Evolutionary conservation across 1,140 invertebrate genomes (phyloP), one percentile per base, ranked within the genome.

Genomic region (Drosophila suzukii): DNA sequence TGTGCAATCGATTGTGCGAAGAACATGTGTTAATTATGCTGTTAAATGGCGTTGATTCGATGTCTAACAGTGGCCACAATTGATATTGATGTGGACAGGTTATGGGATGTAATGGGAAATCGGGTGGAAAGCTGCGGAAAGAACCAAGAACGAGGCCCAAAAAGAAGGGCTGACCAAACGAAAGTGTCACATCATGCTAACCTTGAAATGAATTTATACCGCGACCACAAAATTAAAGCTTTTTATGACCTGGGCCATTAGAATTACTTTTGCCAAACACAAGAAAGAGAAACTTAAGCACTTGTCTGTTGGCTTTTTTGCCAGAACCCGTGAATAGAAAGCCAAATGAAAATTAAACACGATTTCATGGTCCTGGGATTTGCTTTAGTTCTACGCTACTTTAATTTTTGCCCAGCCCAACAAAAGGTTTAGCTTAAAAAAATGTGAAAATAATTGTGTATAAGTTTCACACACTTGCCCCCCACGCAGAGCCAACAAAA

Each of bases 21-120:
- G 79, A 86, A 86, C 83, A 86, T 86, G 83, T 86, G 83, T 86
- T 86, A 86, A 86, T 86, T 86, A 80, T 82, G 83, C 66, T 75
- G 66, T 83, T 82, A 76, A 86, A 79, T 79, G 79, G 72, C 72
- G 75, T 88, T 78, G 83, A 78, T 76, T 73, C 83, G 63, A 88
- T 81, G 60, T 78, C 75, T 60, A 68, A 66, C 71, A 76, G 79
- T 83, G 51, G 76, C 62, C 67, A 51, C 34, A 56, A 77, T 78
- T 76, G 73, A 76, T 76, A 67, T 58, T 55, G 73, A 76, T 76
- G 73, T 72, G 20, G 65, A 76, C 81, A 55, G 57, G 72, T 80
- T 80, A 55, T 68, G 56, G 63, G 39, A 47, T 34, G 38, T 17
- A n/a, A 17, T 10, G 34, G 27, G 27, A 38, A 83, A 56, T 65